phyloP scores from a whole-genome alignment of 2,113 vertebrate species.

The Corythaeola cristata region DNA sequence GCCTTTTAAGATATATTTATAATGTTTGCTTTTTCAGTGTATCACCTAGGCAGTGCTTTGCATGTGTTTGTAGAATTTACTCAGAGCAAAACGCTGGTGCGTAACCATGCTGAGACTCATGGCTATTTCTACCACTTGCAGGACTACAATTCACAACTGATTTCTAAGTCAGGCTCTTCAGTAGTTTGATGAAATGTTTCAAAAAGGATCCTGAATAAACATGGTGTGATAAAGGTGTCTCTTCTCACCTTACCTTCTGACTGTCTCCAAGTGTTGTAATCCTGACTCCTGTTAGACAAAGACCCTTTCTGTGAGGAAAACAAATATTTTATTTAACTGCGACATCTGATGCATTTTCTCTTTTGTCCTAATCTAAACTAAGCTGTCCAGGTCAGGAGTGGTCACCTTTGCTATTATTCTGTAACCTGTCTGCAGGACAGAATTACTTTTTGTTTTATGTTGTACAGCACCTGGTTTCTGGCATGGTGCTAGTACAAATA shows the following conservation, averaged over 20 bases:
- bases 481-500: conserved; percentile 56
- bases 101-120: not conserved
- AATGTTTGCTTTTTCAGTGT: not conserved
- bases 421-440: conserved; percentile 11
- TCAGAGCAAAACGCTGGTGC: not conserved
- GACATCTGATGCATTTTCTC: not conserved
- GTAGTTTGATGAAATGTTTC: not conserved
- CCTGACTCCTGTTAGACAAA: not conserved
- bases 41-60: not conserved
- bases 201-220: not conserved
- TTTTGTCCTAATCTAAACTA: conserved; percentile 25
- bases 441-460: conserved; percentile 72
- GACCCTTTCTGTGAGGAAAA: not conserved
- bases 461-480: not conserved
- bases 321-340: not conserved
- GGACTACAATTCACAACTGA: not conserved
- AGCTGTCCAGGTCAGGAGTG: conserved; percentile 32
- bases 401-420: conserved; percentile 59
- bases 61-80: not conserved
- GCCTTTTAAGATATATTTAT: not conserved
- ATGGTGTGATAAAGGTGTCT: not conserved
- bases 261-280: not conserved
- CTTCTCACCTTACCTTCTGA: not conserved
- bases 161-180: not conserved
- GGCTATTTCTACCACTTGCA: not conserved